These are phyloP conservation scores for Notarius quadriscutis DNA, from an alignment of 2,113 vertebrate species.

Conservation along the genomic window DNA sequence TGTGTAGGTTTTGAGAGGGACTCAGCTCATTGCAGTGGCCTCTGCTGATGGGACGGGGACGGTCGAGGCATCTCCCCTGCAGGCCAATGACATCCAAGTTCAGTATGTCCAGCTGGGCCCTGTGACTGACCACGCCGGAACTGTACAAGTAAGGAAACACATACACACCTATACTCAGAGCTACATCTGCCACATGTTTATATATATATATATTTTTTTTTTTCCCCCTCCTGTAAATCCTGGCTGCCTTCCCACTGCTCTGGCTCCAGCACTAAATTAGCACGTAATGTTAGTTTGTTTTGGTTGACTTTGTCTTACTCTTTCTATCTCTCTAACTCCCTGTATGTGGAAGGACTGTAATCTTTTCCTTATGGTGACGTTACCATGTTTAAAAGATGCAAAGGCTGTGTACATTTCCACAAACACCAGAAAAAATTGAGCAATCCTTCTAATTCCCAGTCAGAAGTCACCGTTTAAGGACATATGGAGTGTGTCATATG, in stretches of 20 bases:
- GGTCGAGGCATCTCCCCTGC: constrained; percentile 87
- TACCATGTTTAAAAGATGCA: constrained; percentile 42
- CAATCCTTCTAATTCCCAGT: background rate
- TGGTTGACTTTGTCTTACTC: constrained; percentile 19
- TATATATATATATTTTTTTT: background rate
- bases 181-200: too few species aligned
- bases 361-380: constrained; percentile 50
- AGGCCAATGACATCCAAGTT: constrained; percentile 94
- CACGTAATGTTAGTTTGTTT: constrained; percentile 48
- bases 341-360: constrained; percentile 45
- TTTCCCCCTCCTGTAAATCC: background rate
- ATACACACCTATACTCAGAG: background rate
- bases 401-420: constrained; percentile 18
- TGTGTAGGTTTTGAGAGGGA: constrained; percentile 87
- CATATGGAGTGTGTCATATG: background rate
- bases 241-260: constrained; percentile 7
- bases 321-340: background rate
- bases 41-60: constrained; percentile 84
- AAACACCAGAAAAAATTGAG: background rate
- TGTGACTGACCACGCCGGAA: constrained; percentile 82
- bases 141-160: constrained; percentile 78
- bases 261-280: constrained; percentile 32
- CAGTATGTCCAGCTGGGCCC: constrained; percentile 95
- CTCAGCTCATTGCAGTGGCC: constrained; percentile 93
- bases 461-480: background rate